These are phyloP conservation scores for Burhinus bistriatus DNA, from an alignment of 2,113 vertebrate species.

Conservation along the genomic window DNA sequence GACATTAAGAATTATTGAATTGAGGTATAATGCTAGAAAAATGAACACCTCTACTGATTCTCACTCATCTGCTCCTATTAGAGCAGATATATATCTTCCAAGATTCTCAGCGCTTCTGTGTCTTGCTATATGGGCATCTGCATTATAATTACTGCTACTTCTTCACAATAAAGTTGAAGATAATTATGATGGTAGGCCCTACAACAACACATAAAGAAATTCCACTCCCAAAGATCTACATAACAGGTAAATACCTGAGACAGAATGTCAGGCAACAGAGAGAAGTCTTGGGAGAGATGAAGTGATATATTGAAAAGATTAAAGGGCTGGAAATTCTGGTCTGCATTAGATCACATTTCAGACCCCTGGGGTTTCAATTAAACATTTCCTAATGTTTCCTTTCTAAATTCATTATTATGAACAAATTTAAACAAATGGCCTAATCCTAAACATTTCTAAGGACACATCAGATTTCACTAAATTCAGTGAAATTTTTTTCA, in stretches of 20 bases:
- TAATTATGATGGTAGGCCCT: background rate
- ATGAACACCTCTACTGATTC: background rate
- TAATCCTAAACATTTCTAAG: background rate
- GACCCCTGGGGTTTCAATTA: background rate
- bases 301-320: background rate
- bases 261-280: background rate
- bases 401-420: background rate
- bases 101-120: background rate
- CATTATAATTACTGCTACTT: background rate
- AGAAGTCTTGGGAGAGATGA: background rate
- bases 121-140: fast-evolving
- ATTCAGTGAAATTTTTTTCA: background rate
- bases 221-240: background rate
- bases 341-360: background rate
- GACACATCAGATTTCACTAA: background rate
- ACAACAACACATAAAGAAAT: background rate
- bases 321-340: background rate
- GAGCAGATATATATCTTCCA: background rate
- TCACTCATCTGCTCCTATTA: background rate
- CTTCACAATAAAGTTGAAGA: background rate
- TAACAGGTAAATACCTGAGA: background rate
- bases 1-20: background rate
- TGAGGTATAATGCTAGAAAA: background rate
- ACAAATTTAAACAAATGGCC: background rate
- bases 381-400: background rate